Evolutionary conservation across 1,140 invertebrate genomes (phyloP).

Genomic region (Drosophila pseudoananassae): DNA sequence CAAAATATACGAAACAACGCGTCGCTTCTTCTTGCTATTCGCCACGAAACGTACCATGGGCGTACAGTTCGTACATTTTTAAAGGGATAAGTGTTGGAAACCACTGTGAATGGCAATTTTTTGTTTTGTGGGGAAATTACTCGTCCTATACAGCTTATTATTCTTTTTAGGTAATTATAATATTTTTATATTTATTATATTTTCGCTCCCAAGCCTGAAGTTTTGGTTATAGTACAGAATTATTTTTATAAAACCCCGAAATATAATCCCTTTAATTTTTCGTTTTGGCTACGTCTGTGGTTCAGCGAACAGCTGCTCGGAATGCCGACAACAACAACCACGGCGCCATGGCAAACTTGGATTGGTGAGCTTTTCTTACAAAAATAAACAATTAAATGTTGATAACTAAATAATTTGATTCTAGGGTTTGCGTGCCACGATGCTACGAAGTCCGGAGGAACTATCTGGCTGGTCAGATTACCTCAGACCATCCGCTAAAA

Average conservation of each 20-base stretch:
- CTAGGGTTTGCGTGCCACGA: constrained; percentile 67
- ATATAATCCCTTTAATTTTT: neutral
- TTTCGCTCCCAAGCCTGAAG: no score
- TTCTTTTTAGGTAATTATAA: no score
- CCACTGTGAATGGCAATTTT: neutral
- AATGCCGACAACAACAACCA: constrained; percentile 48
- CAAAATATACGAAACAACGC: constrained; percentile 59
- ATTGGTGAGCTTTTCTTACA: constrained; percentile 49
- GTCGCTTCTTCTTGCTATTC: constrained; percentile 51
- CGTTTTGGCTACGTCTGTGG: constrained; percentile 9
- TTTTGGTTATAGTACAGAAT: constrained; percentile 9
- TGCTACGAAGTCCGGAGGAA: constrained; percentile 65
- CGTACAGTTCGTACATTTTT: neutral
- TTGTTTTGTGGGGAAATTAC: neutral
- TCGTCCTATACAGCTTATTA: no score
- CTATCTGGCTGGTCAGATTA: constrained; percentile 30
- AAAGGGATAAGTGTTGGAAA: neutral
- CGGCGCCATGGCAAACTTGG: constrained; percentile 63
- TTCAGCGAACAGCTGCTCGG: constrained; percentile 29
- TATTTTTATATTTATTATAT: no score
- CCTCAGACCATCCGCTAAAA: constrained; percentile 71
- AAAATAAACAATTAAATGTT: constrained; percentile 54
- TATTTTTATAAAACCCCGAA: no score
- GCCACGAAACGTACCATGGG: neutral
- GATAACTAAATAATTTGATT: constrained; percentile 24